phyloP scores from a whole-genome alignment of 2,797 vertebrate species.

The Cirrhinus mrigala region DNA sequence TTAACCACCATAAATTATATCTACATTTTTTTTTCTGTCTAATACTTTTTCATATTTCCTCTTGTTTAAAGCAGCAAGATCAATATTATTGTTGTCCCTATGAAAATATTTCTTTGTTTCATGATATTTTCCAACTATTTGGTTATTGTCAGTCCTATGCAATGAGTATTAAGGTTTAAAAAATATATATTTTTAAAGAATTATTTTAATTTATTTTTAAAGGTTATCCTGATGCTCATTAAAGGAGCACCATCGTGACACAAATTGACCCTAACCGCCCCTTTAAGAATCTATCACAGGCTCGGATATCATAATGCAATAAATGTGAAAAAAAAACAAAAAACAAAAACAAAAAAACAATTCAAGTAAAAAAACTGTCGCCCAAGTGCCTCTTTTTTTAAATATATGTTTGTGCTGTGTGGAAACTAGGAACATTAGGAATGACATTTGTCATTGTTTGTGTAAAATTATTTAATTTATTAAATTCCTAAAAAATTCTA shows the following conservation, averaged over 20 bases:
- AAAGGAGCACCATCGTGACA: neutral
- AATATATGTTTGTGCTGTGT: slow-evolving; percentile 6
- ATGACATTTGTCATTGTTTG: neutral
- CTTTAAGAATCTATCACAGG: slow-evolving; percentile 5
- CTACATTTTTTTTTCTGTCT: slow-evolving; percentile 64
- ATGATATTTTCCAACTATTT: neutral
- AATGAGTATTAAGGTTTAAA: neutral
- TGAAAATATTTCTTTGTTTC: neutral
- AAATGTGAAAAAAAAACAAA: neutral
- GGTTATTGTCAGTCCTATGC: neutral
- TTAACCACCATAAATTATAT: slow-evolving; percentile 69
- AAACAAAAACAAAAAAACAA: neutral
- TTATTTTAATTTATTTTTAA: neutral
- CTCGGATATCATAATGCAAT: slow-evolving; percentile 23
- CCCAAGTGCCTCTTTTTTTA: neutral
- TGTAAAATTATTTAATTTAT: neutral
- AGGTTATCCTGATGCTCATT: neutral
- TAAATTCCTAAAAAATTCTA: neutral
- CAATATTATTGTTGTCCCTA: neutral
- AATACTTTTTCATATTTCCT: slow-evolving; percentile 60
- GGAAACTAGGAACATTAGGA: slow-evolving; percentile 3
- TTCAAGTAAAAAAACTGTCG: slow-evolving; percentile 12
- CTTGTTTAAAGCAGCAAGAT: slow-evolving; percentile 53
- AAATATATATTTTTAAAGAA: neutral
- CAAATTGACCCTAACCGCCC: neutral